A percentile compares a stretch with the other conserved stretches of the same genome.
These are phyloP conservation scores for Aurelia sp. DNA, from an alignment of 30 jellyfish, hydroid and myxozoan species.

Conservation along the genomic window DNA sequence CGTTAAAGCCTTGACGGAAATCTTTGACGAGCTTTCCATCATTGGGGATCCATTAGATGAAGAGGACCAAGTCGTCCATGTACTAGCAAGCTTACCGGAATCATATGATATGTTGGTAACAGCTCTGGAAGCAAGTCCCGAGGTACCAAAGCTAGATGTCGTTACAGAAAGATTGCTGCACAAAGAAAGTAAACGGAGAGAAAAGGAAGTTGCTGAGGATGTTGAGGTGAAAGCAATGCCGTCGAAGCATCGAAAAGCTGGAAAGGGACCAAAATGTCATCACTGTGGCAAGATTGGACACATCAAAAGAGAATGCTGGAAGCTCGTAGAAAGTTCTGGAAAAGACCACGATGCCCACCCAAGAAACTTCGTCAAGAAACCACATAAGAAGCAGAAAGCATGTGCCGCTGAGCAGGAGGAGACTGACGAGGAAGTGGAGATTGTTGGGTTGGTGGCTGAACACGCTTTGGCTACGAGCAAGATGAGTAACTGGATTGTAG, in stretches of 20 bases:
- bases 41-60: constrained; percentile 71
- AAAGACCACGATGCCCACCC: too few species aligned
- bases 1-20: constrained; percentile 55
- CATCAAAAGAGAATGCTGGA: constrained; percentile 43
- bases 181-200: constrained; percentile 56
- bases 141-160: constrained; percentile 60
- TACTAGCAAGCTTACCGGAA: constrained; percentile 76
- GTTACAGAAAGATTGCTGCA: constrained; percentile 65
- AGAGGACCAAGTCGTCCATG: constrained; percentile 61
- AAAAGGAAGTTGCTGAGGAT: constrained; percentile 11
- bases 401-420: constrained; percentile 36
- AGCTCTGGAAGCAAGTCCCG: constrained; percentile 71
- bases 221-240: background rate
- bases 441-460: constrained; percentile 12
- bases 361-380: background rate
- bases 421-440: background rate
- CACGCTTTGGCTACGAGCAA: background rate
- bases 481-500: constrained; percentile 52
- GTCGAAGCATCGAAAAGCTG: constrained; percentile 1
- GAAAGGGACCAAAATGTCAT: constrained; percentile 42
- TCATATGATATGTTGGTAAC: constrained; percentile 59
- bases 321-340: background rate
- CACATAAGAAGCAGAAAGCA: constrained; percentile 16
- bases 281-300: constrained; percentile 74
- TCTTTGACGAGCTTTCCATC: constrained; percentile 52